Evolutionary conservation across 2,888 invertebrate species (phyloP), one percentile per base, ranked within the genome.

Genomic region (Dryadula phaetusa): DNA sequence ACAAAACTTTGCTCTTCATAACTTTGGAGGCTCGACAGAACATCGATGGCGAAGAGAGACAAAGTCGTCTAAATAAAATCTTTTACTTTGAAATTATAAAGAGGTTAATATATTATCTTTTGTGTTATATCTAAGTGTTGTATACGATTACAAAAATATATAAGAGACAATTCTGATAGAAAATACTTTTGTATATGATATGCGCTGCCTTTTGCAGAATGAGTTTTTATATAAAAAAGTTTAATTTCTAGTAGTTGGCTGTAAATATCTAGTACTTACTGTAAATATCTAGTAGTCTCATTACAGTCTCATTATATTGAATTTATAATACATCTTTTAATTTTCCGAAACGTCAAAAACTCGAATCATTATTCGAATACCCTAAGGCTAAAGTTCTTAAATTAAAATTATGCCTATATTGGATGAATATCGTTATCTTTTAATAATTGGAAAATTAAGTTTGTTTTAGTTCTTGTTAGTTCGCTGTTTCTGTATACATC

Each of bases 41-140:
- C 10, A 16, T 34, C 25, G 37, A 22, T n/a, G 40, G 14, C 22
- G 16, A n/a, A 16, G 1, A 37, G 22, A 40, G 22, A 56, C 40
- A 40, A 56, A 20, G 8, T 8, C 8, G 10, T 56, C n/a, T 40
- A 40, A 56, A 56, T 37, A 56, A 56, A 56, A 56, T 40, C 22
- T 40, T 37, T 22, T 37, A 32, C 32, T 32, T 8, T 2, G 20
- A 25, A 22, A 40, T 16, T 22, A 10, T 16, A 22, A 56, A 16
- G 22, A 3, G 40, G 8, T 16, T 40, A 37, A 8, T 40, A 22
- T 40, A n/a, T 56, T 20, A n/a, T 40, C 3, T 20, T 37, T 8
- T 25, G 42, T 37, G 42, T 16, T 42, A 42, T 16, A 42, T 16
- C 2, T 37, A 12, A 16, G 16, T 16, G 42, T 7, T 42, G 42